These are phyloP conservation scores for Marcusenius ussheri DNA, from an alignment of 2,113 vertebrate genomes.

Conservation along the genomic window DNA sequence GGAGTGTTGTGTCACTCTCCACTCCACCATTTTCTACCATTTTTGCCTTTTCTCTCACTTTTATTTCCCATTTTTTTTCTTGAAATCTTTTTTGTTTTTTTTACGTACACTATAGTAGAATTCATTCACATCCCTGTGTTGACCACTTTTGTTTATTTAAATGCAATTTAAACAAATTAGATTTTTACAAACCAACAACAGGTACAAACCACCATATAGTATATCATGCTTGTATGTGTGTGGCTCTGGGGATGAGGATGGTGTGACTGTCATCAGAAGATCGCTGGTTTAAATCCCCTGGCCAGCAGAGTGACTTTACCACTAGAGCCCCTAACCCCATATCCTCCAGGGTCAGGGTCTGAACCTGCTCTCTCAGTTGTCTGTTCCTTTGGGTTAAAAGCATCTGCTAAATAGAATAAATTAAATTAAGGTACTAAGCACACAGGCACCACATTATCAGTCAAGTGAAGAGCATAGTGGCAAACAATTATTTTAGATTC, in stretches of 20 bases:
- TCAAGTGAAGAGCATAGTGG: not conserved
- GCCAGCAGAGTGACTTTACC: not conserved
- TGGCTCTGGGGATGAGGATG: not conserved
- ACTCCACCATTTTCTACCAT: not conserved
- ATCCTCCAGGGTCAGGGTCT: not conserved
- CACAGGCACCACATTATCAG: not conserved
- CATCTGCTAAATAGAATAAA: not conserved
- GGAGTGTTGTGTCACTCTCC: not conserved
- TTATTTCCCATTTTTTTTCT: not conserved
- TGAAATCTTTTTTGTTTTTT: not conserved
- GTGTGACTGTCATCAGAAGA: not conserved
- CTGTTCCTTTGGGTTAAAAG: not conserved
- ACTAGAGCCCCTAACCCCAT: not conserved
- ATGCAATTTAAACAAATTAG: not conserved
- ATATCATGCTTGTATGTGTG: not conserved
- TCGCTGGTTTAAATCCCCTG: not conserved
- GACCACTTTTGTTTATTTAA: not conserved
- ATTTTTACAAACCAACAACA: not conserved
- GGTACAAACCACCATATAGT: not conserved
- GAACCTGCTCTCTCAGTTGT: not conserved
- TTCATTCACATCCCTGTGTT: not conserved
- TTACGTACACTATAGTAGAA: not conserved
- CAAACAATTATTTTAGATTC: not conserved
- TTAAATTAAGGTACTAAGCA: not conserved
- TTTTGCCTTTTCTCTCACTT: not conserved